phyloP scores from a whole-genome alignment of 2,113 vertebrate species.

The Chamaea fasciata region DNA sequence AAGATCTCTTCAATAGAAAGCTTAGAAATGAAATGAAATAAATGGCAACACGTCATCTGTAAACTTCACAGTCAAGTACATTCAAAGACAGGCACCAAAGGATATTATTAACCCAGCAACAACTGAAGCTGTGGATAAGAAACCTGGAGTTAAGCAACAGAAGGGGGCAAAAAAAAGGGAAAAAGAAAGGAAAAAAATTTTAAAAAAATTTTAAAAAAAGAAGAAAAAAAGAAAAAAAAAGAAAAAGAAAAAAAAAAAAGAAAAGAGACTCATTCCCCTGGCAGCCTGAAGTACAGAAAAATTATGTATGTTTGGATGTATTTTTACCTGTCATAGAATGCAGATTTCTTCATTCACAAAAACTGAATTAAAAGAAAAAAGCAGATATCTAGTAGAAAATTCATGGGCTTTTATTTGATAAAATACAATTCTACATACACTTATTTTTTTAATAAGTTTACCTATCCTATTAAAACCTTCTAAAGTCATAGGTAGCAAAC shows the following conservation, averaged over 20 bases:
- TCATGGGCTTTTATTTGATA: background rate
- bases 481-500: background rate
- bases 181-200: no score
- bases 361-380: background rate
- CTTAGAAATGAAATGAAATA: background rate
- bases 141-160: background rate
- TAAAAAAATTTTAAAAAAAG: no score
- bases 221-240: background rate
- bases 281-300: background rate
- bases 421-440: background rate
- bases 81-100: background rate
- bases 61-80: background rate
- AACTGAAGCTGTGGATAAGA: background rate
- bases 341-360: conserved; percentile 6
- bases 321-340: conserved; percentile 11
- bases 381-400: background rate
- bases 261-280: background rate
- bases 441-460: background rate
- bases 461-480: background rate
- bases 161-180: background rate
- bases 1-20: background rate
- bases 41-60: background rate
- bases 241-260: no score
- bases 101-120: background rate
- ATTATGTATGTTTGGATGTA: background rate